These are phyloP conservation scores for Oegoconia quadripuncta DNA, from an alignment of 2,888 invertebrate species.

Conservation along the genomic window DNA sequence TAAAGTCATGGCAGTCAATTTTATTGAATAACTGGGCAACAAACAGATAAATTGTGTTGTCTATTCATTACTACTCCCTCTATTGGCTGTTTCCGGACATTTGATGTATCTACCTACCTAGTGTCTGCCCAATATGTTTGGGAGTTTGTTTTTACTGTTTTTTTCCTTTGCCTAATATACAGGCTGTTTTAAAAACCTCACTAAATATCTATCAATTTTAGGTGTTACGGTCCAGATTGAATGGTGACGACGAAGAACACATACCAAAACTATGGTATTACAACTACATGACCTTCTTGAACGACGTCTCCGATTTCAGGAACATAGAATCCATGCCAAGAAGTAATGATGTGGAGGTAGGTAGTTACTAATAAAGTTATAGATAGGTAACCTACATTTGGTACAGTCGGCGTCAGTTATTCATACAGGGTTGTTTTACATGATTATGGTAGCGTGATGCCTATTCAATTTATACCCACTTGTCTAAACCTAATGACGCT, in stretches of 20 bases:
- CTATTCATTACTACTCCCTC: no score
- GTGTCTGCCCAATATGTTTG: not conserved
- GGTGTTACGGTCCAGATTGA: slow-evolving; percentile 6
- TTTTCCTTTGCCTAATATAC: no score
- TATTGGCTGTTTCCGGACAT: not conserved
- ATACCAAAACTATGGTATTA: slow-evolving; percentile 21
- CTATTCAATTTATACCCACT: no score
- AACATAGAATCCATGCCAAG: not conserved
- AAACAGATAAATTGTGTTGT: no score
- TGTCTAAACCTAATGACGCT: no score
- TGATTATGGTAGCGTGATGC: no score
- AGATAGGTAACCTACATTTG: not conserved
- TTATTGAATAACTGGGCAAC: no score
- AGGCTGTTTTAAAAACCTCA: no score
- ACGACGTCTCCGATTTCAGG: slow-evolving; percentile 8
- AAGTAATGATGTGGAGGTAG: not conserved
- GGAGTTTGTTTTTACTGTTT: not conserved
- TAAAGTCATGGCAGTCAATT: not conserved
- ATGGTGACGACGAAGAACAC: slow-evolving; percentile 4
- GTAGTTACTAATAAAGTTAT: not conserved
- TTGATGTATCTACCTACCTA: not conserved
- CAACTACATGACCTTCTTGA: slow-evolving; percentile 18
- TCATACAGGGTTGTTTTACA: no score
- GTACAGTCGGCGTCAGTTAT: no score
- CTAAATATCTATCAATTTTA: no score